Percentiles rank a stretch among this genome's conserved stretches.
These are phyloP conservation scores for Mechanitis messenoides DNA, from an alignment of 2,888 invertebrate species.

Conservation along the genomic window DNA sequence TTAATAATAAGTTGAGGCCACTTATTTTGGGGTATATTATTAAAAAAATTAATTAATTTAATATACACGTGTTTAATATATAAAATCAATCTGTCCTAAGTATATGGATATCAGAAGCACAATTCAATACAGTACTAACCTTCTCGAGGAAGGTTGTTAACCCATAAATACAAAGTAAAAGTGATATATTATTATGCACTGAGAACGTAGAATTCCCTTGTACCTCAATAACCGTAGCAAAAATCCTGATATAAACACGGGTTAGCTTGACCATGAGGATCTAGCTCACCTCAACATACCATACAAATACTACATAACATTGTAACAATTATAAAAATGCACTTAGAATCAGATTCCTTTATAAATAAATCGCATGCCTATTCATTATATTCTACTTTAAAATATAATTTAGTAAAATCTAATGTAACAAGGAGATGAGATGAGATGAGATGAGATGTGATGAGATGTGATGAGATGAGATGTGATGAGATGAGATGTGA, in stretches of 20 bases:
- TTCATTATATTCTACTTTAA: too few relatives aligned
- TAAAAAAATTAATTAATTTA: too few relatives aligned
- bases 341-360: background rate
- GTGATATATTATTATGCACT: background rate
- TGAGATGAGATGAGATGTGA: too few relatives aligned
- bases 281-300: conserved; percentile 21
- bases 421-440: too few relatives aligned
- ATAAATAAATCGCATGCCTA: background rate
- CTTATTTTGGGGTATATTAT: too few relatives aligned
- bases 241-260: conserved; percentile 20
- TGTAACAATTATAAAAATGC: conserved; percentile 14
- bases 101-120: too few relatives aligned
- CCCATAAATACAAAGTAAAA: background rate
- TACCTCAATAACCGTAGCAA: conserved; percentile 7
- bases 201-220: background rate
- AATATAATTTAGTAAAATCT: too few relatives aligned
- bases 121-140: background rate
- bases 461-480: too few relatives aligned
- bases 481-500: too few relatives aligned
- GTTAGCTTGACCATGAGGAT: conserved; percentile 12
- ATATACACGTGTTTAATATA: too few relatives aligned
- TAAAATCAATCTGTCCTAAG: too few relatives aligned
- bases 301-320: conserved; percentile 14
- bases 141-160: conserved; percentile 1
- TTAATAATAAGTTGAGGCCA: too few relatives aligned